phyloP scores from a whole-genome alignment of 2,888 invertebrate genomes.

The Drosophila anomalata region DNA sequence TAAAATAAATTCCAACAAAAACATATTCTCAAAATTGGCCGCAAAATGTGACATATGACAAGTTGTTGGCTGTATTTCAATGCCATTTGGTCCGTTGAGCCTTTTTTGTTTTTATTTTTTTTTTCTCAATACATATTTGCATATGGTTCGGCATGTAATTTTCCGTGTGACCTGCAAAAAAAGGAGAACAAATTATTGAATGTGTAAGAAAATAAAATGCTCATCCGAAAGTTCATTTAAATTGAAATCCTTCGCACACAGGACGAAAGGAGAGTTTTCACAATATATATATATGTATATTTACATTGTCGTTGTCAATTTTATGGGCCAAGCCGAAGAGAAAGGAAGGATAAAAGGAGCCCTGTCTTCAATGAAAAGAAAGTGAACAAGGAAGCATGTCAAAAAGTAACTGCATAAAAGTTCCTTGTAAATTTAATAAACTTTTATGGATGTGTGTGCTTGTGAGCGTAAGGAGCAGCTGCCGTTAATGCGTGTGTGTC shows the following conservation, averaged over 20 bases:
- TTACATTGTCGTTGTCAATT: constrained; percentile 77
- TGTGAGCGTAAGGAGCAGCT: constrained; percentile 60
- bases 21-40: constrained; percentile 59
- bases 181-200: constrained; percentile 63
- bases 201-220: constrained; percentile 71
- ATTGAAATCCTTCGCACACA: constrained; percentile 65
- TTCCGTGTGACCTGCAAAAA: constrained; percentile 66
- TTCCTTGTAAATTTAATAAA: constrained; percentile 78
- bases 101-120: constrained; percentile 20
- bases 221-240: constrained; percentile 75
- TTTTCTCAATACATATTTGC: constrained; percentile 29
- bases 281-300: constrained; percentile 42
- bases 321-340: constrained; percentile 59
- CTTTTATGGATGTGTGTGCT: constrained; percentile 67
- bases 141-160: constrained; percentile 59
- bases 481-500: constrained; percentile 67
- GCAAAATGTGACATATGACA: constrained; percentile 78
- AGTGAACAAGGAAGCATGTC: constrained; percentile 61
- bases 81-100: constrained; percentile 59
- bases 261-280: constrained; percentile 6
- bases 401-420: constrained; percentile 78
- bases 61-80: constrained; percentile 73
- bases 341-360: constrained; percentile 21
- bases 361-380: constrained; percentile 27
- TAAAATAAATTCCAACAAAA: constrained; percentile 7